Percentiles rank a stretch among this genome's conserved stretches.
These are phyloP conservation scores for Acanthaster planci DNA, from an alignment of 35 echinoderm and acorn worm genomes.

Conservation along the genomic window DNA sequence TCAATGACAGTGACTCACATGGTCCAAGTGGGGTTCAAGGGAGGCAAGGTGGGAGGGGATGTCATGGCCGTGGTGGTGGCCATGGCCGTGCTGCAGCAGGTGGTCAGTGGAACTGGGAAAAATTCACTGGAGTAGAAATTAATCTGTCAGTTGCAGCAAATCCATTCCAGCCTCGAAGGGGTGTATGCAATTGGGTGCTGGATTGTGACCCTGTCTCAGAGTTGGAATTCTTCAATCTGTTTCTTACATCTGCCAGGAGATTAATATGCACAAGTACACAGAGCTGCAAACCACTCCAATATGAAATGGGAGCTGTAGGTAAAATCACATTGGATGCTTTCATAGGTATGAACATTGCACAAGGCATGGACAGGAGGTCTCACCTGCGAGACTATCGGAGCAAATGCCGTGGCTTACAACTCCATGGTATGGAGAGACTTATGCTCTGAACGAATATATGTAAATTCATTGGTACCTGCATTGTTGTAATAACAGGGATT, in stretches of 20 bases:
- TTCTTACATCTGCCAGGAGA: constrained; percentile 8
- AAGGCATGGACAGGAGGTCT: constrained; percentile 16
- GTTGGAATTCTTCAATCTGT: constrained; percentile 12
- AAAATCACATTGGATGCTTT: constrained; percentile 5
- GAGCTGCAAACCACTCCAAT: constrained; percentile 17
- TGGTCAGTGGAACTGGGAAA: constrained; percentile 7
- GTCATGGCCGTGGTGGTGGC: background rate
- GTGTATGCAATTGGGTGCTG: constrained; percentile 11
- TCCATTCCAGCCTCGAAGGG: background rate
- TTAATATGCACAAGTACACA: background rate
- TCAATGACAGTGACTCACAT: background rate
- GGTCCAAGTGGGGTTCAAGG: background rate
- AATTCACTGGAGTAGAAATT: constrained; percentile 1
- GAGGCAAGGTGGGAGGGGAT: background rate
- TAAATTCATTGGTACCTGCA: constrained; percentile 28
- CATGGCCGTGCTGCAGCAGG: constrained; percentile 17
- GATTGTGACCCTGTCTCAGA: background rate
- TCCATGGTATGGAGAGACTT: constrained; percentile 6
- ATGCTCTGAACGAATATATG: constrained; percentile 6
- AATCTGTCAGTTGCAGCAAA: background rate
- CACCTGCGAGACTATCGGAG: constrained; percentile 9
- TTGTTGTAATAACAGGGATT: constrained; percentile 8
- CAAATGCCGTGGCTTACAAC: constrained; percentile 5
- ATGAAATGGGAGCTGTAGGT: background rate
- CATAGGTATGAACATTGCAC: constrained; percentile 24